These are phyloP conservation scores for Manis pentadactyla DNA, from an alignment of 2,797 vertebrate species.

Conservation along the genomic window DNA sequence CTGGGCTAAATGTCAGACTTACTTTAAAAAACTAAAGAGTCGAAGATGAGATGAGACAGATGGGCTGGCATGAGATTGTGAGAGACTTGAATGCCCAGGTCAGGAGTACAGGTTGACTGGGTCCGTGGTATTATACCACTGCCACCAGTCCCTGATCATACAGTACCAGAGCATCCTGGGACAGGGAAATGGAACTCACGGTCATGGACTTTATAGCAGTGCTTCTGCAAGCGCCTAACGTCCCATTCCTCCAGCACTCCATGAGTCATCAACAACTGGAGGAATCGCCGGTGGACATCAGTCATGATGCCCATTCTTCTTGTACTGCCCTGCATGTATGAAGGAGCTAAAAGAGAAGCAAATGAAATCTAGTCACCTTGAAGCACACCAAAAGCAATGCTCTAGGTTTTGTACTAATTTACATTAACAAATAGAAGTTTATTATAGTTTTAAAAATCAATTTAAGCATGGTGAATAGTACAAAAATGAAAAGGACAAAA, in stretches of 20 bases:
- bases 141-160: not conserved
- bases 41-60: not conserved
- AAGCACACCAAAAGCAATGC: not conserved
- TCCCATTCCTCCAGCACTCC: constrained; percentile 90
- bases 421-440: not conserved
- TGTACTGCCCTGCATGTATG: not conserved
- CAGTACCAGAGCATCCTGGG: not conserved
- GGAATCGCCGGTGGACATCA: constrained; percentile 92
- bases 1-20: not conserved
- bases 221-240: constrained; percentile 86
- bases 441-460: not conserved
- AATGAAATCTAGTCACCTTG: not conserved
- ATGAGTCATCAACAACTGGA: constrained; percentile 93
- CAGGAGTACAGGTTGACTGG: not conserved
- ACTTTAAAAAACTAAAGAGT: not conserved
- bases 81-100: not conserved
- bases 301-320: constrained; percentile 88
- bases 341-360: constrained; percentile 3
- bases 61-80: not conserved
- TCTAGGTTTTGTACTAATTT: not conserved
- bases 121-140: fast-evolving
- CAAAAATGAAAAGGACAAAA: not conserved
- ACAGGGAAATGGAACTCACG: constrained; percentile 82
- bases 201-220: constrained; percentile 91
- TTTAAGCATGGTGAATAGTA: not conserved